Evolutionary conservation across 30 jellyfish, hydroid and myxozoan species (phyloP), one percentile per base, ranked within the genome.

Genomic region (Aurelia sp.): DNA sequence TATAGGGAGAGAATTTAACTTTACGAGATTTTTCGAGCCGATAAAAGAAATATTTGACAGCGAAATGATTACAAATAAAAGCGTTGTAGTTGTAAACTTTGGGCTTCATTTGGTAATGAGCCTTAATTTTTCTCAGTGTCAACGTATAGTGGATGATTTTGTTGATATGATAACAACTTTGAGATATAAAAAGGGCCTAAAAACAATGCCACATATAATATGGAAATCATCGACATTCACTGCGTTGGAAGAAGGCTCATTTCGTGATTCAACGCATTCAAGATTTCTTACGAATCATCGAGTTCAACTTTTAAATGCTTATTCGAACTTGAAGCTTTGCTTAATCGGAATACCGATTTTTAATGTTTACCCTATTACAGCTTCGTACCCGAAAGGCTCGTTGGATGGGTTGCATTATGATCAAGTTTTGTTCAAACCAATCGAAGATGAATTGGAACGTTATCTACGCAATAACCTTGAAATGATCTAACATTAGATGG

Each of bases 181-280:
- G 20, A 52, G 57, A n/a, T 27, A 47, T 18, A 44, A 30, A 27
- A 44, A 22, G 72, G 41, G 35, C 10, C 57, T 27, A 20, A 47
- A 18, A 2, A 40, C 18, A 13, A 5, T 63, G 78, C 91, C 96
- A 6, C 19, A 19, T 17, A 47, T 76, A 27, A 87, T 87, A 7
- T 87, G 96, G 96, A 87, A 65, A 48, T 76, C 96, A 62, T 64
- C 96, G 35, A 67, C 92, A 19, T 33, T 50, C 38, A 40, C 92
- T 13, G 66, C 44, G 17, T 4, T 38, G 22, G 87, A 83, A 21
- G 7, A 38, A 6, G 65, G 76, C 3, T 40, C 10, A 51, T 44
- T 52, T 33, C 72, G 24, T 1, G 13, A 22, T 31, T 13, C 22
- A 66, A 16, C 86, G 33, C 73, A 62, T 65, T 72, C 52, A 3